These are phyloP conservation scores for Drosophila anomalipes DNA, from an alignment of 2,888 invertebrate species.

Conservation along the genomic window DNA sequence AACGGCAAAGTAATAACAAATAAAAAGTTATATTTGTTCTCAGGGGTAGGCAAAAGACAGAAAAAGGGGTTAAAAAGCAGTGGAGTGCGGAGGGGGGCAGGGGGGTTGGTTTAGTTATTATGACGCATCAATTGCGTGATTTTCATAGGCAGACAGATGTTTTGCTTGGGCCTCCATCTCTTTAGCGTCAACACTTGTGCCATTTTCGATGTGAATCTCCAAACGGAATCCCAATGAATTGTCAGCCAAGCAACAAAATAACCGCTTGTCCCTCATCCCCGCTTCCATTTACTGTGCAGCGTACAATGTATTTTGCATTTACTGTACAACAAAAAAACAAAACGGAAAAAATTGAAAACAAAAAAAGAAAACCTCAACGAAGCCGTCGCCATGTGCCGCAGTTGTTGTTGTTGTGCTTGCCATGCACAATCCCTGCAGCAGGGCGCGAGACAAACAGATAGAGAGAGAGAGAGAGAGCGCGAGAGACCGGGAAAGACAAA, in stretches of 20 bases:
- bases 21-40: conserved; percentile 41
- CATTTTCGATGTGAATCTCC: conserved; percentile 59
- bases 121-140: conserved; percentile 74
- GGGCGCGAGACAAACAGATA: conserved; percentile 17
- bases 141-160: conserved; percentile 66
- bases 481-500: background rate
- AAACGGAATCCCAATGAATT: conserved; percentile 53
- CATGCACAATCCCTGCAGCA: conserved; percentile 60
- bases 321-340: conserved; percentile 65
- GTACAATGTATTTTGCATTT: conserved; percentile 73
- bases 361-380: conserved; percentile 50
- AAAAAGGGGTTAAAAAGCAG: conserved; percentile 44
- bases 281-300: background rate
- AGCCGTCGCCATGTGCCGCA: conserved; percentile 58
- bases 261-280: conserved; percentile 26
- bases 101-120: conserved; percentile 43
- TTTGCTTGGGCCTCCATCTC: conserved; percentile 24
- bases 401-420: conserved; percentile 31
- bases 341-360: conserved; percentile 27
- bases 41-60: conserved; percentile 59
- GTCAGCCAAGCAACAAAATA: conserved; percentile 5
- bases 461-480: conserved; percentile 1
- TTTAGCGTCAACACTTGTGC: conserved; percentile 64
- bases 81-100: background rate
- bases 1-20: conserved; percentile 8